phyloP scores from a whole-genome alignment of 2,797 vertebrate species.

The Brachyalestes nurse region DNA sequence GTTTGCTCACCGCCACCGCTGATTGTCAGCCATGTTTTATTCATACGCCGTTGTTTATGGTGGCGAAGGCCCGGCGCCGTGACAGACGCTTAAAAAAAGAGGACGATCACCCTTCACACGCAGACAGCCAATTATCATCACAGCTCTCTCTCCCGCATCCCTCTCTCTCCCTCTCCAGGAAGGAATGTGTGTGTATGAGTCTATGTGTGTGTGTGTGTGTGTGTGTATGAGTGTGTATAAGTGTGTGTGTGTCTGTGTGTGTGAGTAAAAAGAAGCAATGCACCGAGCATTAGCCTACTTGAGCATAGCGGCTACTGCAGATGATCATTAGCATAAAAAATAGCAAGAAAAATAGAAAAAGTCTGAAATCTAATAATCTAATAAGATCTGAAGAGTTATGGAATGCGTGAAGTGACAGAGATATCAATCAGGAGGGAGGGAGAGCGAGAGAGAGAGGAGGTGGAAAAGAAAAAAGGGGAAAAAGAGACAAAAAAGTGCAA shows the following conservation, averaged over 20 bases:
- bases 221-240: not conserved
- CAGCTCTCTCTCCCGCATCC: slow-evolving; percentile 30
- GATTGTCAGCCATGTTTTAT: slow-evolving; percentile 60
- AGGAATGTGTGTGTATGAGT: not conserved
- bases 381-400: slow-evolving; percentile 51
- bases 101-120: slow-evolving; percentile 45
- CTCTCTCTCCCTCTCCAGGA: slow-evolving; percentile 5
- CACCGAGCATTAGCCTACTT: not conserved
- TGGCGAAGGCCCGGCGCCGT: slow-evolving; percentile 24
- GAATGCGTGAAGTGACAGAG: slow-evolving; percentile 25
- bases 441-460: slow-evolving; percentile 45
- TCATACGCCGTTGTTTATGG: slow-evolving; percentile 57
- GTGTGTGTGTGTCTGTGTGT: slow-evolving; percentile 3
- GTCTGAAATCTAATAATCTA: slow-evolving; percentile 54
- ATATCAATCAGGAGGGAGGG: slow-evolving; percentile 39
- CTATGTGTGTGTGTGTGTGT: slow-evolving; percentile 4
- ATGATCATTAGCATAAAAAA: slow-evolving; percentile 3
- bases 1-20: slow-evolving; percentile 50
- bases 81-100: slow-evolving; percentile 48
- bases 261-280: slow-evolving; percentile 9
- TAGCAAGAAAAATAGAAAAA: slow-evolving; percentile 30
- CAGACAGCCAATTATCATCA: slow-evolving; percentile 52
- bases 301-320: not conserved
- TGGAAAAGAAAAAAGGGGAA: not conserved
- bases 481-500: not conserved